Percentiles rank a stretch among this genome's conserved stretches.
Conservation (phyloP, 2,113 vertebrate species). For the Columba livia region DNA sequence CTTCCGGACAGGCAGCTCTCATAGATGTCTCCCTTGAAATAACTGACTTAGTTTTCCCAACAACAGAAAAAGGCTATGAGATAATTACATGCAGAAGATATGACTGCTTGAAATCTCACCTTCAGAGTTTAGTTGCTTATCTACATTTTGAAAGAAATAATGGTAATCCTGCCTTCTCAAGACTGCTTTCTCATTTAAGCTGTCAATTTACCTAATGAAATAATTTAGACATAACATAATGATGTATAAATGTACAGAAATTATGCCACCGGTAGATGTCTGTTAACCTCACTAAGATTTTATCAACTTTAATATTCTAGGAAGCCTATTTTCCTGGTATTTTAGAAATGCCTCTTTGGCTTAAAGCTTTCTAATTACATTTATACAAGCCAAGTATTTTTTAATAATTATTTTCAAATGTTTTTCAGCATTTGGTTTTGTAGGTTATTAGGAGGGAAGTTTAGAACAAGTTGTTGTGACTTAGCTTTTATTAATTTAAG, state of each 20-base stretch:
- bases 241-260: not conserved
- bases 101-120: not conserved
- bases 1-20: not conserved
- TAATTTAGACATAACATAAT: not conserved
- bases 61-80: not conserved
- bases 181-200: not conserved
- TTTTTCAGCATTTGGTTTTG: not conserved
- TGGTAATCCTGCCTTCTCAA: not conserved
- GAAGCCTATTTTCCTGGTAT: not conserved
- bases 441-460: not conserved
- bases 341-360: not conserved
- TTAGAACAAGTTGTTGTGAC: not conserved
- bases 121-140: not conserved
- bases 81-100: not conserved
- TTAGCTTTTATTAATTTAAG: not conserved
- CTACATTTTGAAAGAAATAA: not conserved
- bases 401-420: not conserved
- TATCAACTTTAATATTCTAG: not conserved
- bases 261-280: not conserved
- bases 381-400: not conserved
- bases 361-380: not conserved
- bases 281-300: not conserved
- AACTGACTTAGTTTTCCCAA: not conserved
- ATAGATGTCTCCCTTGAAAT: not conserved
- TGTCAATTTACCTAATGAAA: not conserved